phyloP scores from a whole-genome alignment of 2,888 invertebrate species.

The Cephalotes varians region DNA sequence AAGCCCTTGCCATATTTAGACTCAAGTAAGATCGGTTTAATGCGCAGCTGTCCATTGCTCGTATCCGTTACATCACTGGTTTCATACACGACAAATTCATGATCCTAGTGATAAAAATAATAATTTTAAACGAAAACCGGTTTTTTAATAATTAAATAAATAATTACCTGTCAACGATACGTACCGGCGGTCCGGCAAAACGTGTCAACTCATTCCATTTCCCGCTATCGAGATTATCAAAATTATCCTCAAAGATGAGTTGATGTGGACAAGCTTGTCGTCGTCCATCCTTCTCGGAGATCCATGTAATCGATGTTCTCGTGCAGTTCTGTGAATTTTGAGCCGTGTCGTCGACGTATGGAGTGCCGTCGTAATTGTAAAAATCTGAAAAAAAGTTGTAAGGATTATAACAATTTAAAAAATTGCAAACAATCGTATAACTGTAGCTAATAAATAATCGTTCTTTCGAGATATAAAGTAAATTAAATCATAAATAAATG shows the following conservation, averaged over 20 bases:
- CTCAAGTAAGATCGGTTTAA: constrained; percentile 88
- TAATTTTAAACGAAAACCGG: neutral
- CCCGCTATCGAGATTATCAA: constrained; percentile 86
- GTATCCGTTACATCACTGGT: constrained; percentile 87
- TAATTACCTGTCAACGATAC: constrained; percentile 61
- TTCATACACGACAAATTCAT: constrained; percentile 90
- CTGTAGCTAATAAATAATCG: neutral
- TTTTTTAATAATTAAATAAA: neutral
- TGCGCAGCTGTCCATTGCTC: constrained; percentile 87
- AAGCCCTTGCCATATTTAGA: constrained; percentile 87
- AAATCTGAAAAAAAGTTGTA: constrained; percentile 67
- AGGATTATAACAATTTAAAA: constrained; percentile 1
- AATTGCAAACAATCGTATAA: neutral
- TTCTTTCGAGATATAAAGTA: neutral
- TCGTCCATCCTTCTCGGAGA: constrained; percentile 53
- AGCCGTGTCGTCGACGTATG: neutral
- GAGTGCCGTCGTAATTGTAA: constrained; percentile 68
- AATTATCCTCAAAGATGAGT: constrained; percentile 89
- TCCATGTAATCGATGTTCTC: constrained; percentile 69
- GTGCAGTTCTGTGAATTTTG: constrained; percentile 37
- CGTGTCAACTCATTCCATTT: constrained; percentile 88
- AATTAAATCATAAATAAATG: constrained; percentile 12
- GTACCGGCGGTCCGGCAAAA: constrained; percentile 89
- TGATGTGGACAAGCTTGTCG: constrained; percentile 87
- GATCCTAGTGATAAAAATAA: constrained; percentile 87